Evolutionary conservation across 1,140 invertebrate genomes (phyloP).

Genomic region (Solenopsis fugax): DNA sequence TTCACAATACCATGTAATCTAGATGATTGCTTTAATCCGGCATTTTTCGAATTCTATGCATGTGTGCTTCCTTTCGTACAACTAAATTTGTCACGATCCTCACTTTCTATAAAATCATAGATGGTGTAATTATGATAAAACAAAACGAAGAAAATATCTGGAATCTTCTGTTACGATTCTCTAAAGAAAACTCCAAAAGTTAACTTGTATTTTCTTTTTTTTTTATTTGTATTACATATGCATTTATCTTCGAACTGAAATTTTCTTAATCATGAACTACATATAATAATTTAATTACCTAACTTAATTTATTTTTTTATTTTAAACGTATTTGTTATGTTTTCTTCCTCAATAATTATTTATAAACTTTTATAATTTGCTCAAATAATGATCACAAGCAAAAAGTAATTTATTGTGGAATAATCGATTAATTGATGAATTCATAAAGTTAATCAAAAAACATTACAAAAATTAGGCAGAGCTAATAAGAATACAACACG

Average conservation of each 20-base stretch:
- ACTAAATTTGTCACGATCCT: constrained; percentile 6
- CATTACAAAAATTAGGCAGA: too few species aligned
- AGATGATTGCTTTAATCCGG: constrained; percentile 19
- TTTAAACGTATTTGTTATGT: background rate
- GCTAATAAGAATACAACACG: too few species aligned
- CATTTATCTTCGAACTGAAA: background rate
- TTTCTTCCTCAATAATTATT: background rate
- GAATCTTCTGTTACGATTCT: background rate
- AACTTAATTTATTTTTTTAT: background rate
- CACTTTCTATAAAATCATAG: background rate
- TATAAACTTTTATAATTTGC: background rate
- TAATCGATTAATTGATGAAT: background rate
- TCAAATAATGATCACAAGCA: background rate
- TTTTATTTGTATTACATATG: background rate
- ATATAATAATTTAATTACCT: background rate
- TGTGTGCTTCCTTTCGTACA: background rate
- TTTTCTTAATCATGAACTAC: background rate
- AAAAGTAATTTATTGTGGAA: background rate
- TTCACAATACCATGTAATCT: constrained; percentile 22
- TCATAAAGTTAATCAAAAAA: background rate
- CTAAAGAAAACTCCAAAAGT: background rate
- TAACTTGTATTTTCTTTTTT: background rate
- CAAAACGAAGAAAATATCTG: background rate
- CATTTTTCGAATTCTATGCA: constrained; percentile 18
- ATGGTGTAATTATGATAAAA: background rate